Percentiles rank a stretch among this genome's conserved stretches.
phyloP scores from a whole-genome alignment of 1,140 invertebrate species.

The Scaptomyza graminum region DNA sequence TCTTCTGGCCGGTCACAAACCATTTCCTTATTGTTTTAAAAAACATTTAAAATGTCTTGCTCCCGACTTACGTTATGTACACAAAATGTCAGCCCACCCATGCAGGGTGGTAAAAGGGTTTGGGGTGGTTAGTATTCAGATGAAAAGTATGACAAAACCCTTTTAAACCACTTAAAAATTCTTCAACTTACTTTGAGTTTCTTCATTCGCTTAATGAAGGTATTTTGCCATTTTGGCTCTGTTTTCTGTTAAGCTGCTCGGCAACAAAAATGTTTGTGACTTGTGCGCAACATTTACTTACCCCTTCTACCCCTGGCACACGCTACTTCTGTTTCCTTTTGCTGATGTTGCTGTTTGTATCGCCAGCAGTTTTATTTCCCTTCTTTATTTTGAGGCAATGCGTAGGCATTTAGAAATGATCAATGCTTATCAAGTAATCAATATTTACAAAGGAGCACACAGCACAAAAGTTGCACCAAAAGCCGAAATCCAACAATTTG shows the following conservation, averaged over 20 bases:
- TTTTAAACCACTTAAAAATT: constrained; percentile 83
- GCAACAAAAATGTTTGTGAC: constrained; percentile 58
- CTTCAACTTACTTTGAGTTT: constrained; percentile 80
- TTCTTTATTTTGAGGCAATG: constrained; percentile 4
- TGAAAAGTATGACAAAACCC: constrained; percentile 82
- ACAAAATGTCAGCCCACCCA: constrained; percentile 70
- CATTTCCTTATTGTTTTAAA: constrained; percentile 83
- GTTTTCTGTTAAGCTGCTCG: constrained; percentile 46
- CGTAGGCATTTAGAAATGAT: constrained; percentile 71
- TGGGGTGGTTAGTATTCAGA: constrained; percentile 46
- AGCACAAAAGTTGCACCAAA: constrained; percentile 40
- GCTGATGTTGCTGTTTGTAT: background rate
- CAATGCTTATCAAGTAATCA: constrained; percentile 75
- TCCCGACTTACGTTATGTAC: constrained; percentile 64
- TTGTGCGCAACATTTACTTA: constrained; percentile 13
- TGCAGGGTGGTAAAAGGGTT: background rate
- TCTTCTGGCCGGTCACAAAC: constrained; percentile 57
- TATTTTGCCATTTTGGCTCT: constrained; percentile 77
- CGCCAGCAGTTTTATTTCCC: too few species aligned
- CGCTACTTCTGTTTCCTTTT: too few species aligned
- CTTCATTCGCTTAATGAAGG: constrained; percentile 82
- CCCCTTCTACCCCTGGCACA: background rate
- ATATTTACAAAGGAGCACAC: constrained; percentile 67
- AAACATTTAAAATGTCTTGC: constrained; percentile 83
- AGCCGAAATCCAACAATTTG: constrained; percentile 70